A percentile compares a stretch with the other conserved stretches of the same genome.
These are phyloP conservation scores for Epirrhoe alternata DNA, from an alignment of 2,888 invertebrate genomes.

Conservation along the genomic window DNA sequence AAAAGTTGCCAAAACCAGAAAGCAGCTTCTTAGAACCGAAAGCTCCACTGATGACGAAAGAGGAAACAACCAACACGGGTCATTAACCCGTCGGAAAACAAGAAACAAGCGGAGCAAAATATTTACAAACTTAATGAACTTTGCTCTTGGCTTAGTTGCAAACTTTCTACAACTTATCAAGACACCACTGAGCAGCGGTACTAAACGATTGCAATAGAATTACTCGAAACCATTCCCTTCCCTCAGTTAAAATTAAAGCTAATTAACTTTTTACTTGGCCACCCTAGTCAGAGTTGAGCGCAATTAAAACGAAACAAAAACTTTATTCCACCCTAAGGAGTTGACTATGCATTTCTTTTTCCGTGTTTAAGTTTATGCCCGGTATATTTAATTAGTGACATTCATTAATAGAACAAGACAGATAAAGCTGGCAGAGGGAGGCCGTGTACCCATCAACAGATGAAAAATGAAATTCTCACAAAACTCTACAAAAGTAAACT, in stretches of 20 bases:
- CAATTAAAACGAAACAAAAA: slow-evolving; percentile 80
- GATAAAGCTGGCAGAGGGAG: neutral
- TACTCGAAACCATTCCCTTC: slow-evolving; percentile 51
- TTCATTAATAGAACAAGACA: slow-evolving; percentile 32
- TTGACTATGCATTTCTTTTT: slow-evolving; percentile 46
- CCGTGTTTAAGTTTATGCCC: slow-evolving; percentile 37
- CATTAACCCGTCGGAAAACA: neutral
- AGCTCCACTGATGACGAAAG: neutral
- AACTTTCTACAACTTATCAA: slow-evolving; percentile 18
- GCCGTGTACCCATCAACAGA: no score
- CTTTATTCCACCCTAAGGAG: slow-evolving; percentile 71
- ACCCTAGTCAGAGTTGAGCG: slow-evolving; percentile 51
- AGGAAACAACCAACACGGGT: neutral
- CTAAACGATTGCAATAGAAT: slow-evolving; percentile 46
- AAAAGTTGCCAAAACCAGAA: neutral
- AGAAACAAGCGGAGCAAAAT: neutral
- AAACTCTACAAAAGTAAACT: no score
- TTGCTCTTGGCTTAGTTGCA: neutral
- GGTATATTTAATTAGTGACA: slow-evolving; percentile 39
- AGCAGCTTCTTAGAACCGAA: no score
- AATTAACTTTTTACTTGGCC: slow-evolving; percentile 76
- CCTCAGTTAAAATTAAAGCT: slow-evolving; percentile 76
- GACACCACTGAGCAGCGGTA: slow-evolving; percentile 13
- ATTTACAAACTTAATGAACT: neutral
- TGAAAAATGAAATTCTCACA: no score